These are phyloP conservation scores for Myioborus miniatus DNA, from an alignment of 2,797 vertebrate genomes.

Conservation along the genomic window DNA sequence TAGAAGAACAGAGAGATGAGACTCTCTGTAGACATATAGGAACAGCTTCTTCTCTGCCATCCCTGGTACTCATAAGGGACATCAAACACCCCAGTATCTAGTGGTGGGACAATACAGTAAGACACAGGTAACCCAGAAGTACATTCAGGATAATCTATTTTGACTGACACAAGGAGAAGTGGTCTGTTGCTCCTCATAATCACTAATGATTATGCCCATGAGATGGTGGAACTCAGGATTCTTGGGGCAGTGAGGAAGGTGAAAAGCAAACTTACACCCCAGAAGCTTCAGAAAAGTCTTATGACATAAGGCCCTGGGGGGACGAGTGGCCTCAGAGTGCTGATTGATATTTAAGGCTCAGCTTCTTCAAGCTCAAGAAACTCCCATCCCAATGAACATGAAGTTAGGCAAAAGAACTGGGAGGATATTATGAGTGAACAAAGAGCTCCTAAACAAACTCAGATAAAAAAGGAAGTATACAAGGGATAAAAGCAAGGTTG, in stretches of 20 bases:
- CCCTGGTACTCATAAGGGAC: background rate
- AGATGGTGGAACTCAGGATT: background rate
- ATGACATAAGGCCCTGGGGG: background rate
- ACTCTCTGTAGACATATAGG: fast-evolving
- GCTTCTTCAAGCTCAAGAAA: background rate
- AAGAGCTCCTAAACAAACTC: background rate
- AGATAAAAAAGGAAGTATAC: background rate
- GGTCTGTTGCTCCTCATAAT: background rate
- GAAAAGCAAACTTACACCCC: background rate
- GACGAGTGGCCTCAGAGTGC: background rate
- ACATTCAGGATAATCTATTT: background rate
- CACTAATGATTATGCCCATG: background rate
- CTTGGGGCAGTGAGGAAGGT: background rate
- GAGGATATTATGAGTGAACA: background rate
- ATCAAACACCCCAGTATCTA: background rate
- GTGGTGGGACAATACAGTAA: background rate
- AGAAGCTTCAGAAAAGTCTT: background rate
- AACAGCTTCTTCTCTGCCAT: background rate
- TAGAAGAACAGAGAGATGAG: background rate
- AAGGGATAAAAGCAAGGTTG: background rate
- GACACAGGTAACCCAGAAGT: background rate
- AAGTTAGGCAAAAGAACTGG: background rate
- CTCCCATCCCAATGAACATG: background rate
- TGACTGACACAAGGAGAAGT: background rate
- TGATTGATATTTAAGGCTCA: background rate